Conservation (phyloP, 2,888 invertebrate genomes). For the Stramonita haemastoma region DNA sequence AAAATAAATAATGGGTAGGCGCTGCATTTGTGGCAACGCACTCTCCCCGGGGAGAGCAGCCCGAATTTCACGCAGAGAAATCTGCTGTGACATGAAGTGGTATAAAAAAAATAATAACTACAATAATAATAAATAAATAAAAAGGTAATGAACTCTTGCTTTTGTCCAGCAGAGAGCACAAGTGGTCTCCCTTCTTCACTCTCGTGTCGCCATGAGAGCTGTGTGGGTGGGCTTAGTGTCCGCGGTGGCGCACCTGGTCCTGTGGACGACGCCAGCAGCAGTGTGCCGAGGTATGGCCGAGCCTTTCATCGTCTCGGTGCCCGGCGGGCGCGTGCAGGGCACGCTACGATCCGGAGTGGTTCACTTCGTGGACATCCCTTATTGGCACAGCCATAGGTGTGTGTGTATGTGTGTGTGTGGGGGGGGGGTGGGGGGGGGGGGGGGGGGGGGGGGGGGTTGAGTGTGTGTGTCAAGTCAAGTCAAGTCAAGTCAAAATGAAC, state of each 20-base stretch:
- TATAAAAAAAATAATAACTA: no score
- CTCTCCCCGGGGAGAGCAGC: no score
- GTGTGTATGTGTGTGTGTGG: not conserved
- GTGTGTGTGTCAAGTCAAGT: not conserved
- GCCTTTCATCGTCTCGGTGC: not conserved
- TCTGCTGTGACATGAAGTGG: no score
- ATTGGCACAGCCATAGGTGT: conserved; percentile 22
- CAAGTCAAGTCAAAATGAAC: no score
- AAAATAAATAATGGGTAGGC: no score
- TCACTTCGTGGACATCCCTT: conserved; percentile 35
- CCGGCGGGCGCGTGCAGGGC: conserved; percentile 28
- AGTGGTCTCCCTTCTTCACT: not conserved
- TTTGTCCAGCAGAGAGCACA: not conserved
- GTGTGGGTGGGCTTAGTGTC: not conserved
- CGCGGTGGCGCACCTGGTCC: not conserved
- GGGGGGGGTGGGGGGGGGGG: not conserved
- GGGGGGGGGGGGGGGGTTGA: not conserved
- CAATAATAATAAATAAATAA: no score
- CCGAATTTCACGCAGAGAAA: no score
- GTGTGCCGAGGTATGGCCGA: not conserved
- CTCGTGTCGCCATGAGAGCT: not conserved
- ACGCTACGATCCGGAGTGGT: not conserved
- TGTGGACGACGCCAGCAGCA: no score
- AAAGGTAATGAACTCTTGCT: no score
- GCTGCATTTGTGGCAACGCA: no score